phyloP scores from a whole-genome alignment of 2,888 invertebrate genomes.

The Polymixis lichenea region DNA sequence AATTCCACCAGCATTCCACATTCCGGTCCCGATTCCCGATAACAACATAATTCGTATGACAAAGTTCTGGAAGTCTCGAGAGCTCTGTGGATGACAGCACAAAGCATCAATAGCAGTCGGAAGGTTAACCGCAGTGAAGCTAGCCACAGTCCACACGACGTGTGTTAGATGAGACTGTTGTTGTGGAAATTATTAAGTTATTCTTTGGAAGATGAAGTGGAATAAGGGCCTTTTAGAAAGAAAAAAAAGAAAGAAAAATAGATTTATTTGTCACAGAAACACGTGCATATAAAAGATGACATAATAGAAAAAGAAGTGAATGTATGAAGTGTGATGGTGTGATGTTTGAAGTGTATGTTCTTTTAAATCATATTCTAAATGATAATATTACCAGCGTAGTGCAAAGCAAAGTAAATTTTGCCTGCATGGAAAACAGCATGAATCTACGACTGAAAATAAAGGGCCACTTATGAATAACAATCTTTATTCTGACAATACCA shows the following conservation, averaged over 20 bases:
- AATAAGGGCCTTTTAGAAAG: neutral
- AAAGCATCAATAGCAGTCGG: slow-evolving; percentile 60
- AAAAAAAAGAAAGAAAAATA: too few species aligned
- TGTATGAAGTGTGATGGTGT: too few species aligned
- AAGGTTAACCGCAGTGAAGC: slow-evolving; percentile 60
- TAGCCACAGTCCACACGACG: slow-evolving; percentile 14
- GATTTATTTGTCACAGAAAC: too few species aligned
- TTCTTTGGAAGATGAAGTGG: neutral
- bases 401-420: too few species aligned
- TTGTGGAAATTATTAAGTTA: neutral
- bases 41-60: slow-evolving; percentile 39
- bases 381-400: too few species aligned
- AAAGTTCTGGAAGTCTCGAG: slow-evolving; percentile 36
- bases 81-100: slow-evolving; percentile 50
- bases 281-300: too few species aligned
- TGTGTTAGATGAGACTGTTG: slow-evolving; percentile 1
- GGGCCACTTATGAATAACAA: neutral
- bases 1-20: neutral
- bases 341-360: neutral
- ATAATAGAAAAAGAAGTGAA: too few species aligned
- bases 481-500: neutral
- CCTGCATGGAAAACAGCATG: too few species aligned
- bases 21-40: slow-evolving; percentile 7
- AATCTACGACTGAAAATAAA: too few species aligned
- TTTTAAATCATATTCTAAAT: too few species aligned